Percentiles rank a stretch among this genome's conserved stretches.
These are phyloP conservation scores for Vidua macroura DNA, from an alignment of 2,113 vertebrate species.

Conservation along the genomic window DNA sequence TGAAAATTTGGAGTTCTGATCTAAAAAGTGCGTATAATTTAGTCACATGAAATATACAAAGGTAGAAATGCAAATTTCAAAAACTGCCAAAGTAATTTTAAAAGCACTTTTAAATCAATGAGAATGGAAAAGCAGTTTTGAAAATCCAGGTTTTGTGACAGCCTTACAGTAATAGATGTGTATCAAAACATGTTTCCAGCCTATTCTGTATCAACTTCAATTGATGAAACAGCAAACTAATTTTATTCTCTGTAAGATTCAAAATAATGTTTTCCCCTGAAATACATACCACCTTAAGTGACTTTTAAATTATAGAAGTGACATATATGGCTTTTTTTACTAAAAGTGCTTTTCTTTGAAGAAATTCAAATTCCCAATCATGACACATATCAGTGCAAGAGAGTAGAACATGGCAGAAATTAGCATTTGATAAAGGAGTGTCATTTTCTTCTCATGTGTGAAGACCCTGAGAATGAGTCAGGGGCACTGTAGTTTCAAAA, in stretches of 20 bases:
- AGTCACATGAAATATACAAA: neutral
- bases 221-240: neutral
- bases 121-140: neutral
- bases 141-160: slow-evolving; percentile 16
- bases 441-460: accelerated
- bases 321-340: neutral
- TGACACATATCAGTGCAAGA: neutral
- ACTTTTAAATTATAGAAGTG: neutral
- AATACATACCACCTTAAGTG: neutral
- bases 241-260: neutral
- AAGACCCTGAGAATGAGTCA: neutral
- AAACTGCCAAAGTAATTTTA: neutral
- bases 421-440: neutral
- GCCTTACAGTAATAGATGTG: neutral
- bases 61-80: neutral
- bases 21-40: neutral
- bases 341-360: neutral
- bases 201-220: neutral
- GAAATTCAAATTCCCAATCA: neutral
- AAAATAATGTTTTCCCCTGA: neutral
- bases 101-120: slow-evolving; percentile 1
- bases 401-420: neutral
- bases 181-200: neutral
- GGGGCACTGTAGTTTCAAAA: neutral
- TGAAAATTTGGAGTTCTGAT: neutral